phyloP scores from a whole-genome alignment of 2,888 invertebrate species.

The Xanthostigma xanthostigma region DNA sequence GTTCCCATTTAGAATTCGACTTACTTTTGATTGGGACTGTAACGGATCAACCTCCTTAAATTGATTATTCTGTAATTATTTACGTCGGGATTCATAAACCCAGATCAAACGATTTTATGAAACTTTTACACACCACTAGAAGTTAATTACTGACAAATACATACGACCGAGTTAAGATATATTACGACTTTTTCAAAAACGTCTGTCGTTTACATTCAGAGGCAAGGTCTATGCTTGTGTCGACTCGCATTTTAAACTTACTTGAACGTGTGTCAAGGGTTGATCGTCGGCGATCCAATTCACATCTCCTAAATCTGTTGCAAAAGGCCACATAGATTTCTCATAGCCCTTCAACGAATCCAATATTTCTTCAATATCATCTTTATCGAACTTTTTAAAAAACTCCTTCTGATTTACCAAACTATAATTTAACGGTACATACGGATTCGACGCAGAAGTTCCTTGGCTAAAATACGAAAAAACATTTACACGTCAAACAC shows the following conservation, averaged over 20 bases:
- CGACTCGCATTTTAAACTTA: slow-evolving; percentile 13
- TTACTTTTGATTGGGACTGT: too few species aligned
- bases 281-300: slow-evolving; percentile 38
- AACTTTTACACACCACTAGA: too few species aligned
- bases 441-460: slow-evolving; percentile 32
- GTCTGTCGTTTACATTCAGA: too few species aligned
- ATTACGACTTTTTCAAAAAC: too few species aligned
- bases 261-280: slow-evolving; percentile 41
- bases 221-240: too few species aligned
- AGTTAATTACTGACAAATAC: too few species aligned
- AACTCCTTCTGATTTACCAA: slow-evolving; percentile 37
- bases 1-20: too few species aligned
- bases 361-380: slow-evolving; percentile 32
- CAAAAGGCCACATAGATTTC: slow-evolving; percentile 35
- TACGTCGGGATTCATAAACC: too few species aligned
- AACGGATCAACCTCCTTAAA: too few species aligned
- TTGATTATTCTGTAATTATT: too few species aligned
- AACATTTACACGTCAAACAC: neutral
- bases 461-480: slow-evolving; percentile 21
- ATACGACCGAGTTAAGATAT: too few species aligned
- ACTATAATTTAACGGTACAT: slow-evolving; percentile 39
- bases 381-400: slow-evolving; percentile 31
- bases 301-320: slow-evolving; percentile 28
- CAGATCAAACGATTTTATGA: too few species aligned
- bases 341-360: slow-evolving; percentile 22